These are phyloP conservation scores for Odontomyia ornata DNA, from an alignment of 2,888 invertebrate genomes.

Conservation along the genomic window DNA sequence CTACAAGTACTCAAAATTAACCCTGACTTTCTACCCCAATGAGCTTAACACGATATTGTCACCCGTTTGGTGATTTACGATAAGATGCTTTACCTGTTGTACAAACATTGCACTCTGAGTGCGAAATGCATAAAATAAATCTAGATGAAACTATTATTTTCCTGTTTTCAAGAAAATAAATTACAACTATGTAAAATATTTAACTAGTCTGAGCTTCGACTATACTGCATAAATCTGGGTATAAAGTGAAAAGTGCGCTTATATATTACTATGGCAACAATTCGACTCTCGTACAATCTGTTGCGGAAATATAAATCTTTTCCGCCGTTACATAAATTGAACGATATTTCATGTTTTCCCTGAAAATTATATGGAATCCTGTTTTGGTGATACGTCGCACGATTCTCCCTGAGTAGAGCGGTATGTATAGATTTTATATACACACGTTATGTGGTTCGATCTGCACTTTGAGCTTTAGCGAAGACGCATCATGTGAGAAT, in stretches of 20 bases:
- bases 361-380: constrained; percentile 48
- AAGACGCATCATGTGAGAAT: too few relatives aligned
- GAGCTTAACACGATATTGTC: too few relatives aligned
- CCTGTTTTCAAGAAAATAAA: background rate
- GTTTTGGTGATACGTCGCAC: constrained; percentile 11
- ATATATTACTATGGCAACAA: background rate
- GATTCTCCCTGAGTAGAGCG: too few relatives aligned
- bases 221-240: background rate
- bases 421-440: too few relatives aligned
- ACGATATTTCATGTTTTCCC: constrained; percentile 48
- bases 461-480: too few relatives aligned
- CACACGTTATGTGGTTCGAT: too few relatives aligned
- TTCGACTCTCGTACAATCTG: constrained; percentile 21
- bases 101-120: too few relatives aligned
- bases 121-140: too few relatives aligned
- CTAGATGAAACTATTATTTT: background rate
- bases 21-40: too few relatives aligned
- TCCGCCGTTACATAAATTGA: constrained; percentile 46
- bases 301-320: constrained; percentile 43
- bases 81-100: too few relatives aligned
- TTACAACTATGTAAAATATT: constrained; percentile 1
- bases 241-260: background rate
- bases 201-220: background rate
- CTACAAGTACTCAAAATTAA: too few relatives aligned
- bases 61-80: too few relatives aligned